These are phyloP conservation scores for Spinibarbus caldwelli DNA, from an alignment of 2,797 vertebrate genomes.

Conservation along the genomic window DNA sequence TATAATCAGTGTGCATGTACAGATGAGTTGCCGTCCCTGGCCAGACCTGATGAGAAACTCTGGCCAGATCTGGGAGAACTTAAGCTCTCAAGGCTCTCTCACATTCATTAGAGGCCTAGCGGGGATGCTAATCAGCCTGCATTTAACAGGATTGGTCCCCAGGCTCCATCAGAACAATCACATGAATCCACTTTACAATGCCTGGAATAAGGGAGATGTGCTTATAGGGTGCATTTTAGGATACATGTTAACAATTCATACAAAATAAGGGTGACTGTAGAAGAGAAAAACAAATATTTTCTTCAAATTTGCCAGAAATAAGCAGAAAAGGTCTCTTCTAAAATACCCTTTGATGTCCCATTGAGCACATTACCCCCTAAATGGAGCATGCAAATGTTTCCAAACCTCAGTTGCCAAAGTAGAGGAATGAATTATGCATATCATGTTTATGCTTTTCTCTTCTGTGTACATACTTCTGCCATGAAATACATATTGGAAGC, in stretches of 20 bases:
- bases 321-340: constrained; percentile 1
- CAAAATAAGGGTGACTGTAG: neutral
- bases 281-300: neutral
- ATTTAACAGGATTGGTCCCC: constrained; percentile 53
- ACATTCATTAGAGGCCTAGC: constrained; percentile 54
- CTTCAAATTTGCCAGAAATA: too few species aligned
- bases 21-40: neutral
- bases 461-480: constrained; percentile 52
- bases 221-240: constrained; percentile 1
- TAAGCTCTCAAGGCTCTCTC: neutral
- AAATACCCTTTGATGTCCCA: neutral
- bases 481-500: constrained; percentile 67
- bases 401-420: constrained; percentile 33
- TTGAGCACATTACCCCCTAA: constrained; percentile 44
- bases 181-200: constrained; percentile 9
- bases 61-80: constrained; percentile 7
- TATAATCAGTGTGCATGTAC: constrained; percentile 3
- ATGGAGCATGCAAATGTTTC: constrained; percentile 33
- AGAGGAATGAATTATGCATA: constrained; percentile 27
- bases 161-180: constrained; percentile 42
- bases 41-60: too few species aligned
- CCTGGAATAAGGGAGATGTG: neutral
- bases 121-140: constrained; percentile 56
- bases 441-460: constrained; percentile 17
- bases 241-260: neutral